Conservation (phyloP, 2,113 vertebrate genomes). For the Rhizomys pruinosus region DNA sequence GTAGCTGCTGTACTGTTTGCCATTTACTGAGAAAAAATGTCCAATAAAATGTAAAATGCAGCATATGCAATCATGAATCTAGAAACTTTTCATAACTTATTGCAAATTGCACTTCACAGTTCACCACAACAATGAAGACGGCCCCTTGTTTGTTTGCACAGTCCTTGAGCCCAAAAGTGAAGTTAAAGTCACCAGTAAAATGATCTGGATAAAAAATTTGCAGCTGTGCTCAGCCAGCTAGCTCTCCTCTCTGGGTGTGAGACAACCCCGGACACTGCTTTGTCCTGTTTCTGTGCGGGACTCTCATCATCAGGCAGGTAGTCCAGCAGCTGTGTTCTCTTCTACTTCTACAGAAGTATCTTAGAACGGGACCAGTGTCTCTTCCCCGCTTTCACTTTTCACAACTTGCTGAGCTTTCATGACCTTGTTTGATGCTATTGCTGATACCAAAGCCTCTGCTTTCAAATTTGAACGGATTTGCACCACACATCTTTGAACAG, state of each 20-base stretch:
- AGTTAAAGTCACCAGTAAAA: constrained; percentile 98
- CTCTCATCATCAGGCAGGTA: constrained; percentile 99
- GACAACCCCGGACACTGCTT: constrained; percentile 96
- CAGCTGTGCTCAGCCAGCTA: too few relatives aligned
- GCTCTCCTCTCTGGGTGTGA: constrained; percentile 93
- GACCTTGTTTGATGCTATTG: too few relatives aligned
- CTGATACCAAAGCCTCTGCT: too few relatives aligned
- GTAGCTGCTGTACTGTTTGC: constrained; percentile 51
- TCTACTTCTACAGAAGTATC: constrained; percentile 93
- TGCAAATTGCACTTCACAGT: constrained; percentile 94
- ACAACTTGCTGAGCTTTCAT: too few relatives aligned
- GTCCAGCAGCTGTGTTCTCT: constrained; percentile 96
- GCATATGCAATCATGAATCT: constrained; percentile 87
- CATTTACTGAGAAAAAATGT: constrained; percentile 82
- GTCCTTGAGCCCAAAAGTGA: constrained; percentile 83
- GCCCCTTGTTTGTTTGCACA: constrained; percentile 84
- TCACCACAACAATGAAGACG: constrained; percentile 89
- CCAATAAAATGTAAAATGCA: constrained; percentile 89
- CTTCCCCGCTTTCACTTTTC: too few relatives aligned
- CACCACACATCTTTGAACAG: constrained; percentile 97
- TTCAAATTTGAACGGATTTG: constrained; percentile 97
- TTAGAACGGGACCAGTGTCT: constrained; percentile 96
- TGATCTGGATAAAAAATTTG: too few relatives aligned
- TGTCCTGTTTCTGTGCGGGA: constrained; percentile 95
- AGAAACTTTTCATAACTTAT: constrained; percentile 89